Base-by-base conservation (phyloP, 2,888 invertebrate genomes). In the Bellardia bayeri region DNA sequence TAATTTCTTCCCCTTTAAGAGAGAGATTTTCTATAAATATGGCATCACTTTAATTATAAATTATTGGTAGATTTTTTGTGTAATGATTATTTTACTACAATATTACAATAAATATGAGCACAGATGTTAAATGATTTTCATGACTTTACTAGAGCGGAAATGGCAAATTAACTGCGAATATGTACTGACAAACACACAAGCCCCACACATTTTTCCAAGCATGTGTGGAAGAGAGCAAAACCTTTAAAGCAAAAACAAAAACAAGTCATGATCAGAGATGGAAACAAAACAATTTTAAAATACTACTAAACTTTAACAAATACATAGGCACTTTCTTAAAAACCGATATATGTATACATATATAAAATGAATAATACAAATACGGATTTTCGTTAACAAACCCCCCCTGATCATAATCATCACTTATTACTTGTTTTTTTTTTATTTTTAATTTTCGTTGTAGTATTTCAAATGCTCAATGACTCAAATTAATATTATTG, bases 101-200 rank as follows among this genome's bases (percentile, higher is more conserved):
- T 69, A 68, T 80, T 69, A 75, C 69, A 81, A 76, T 69, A 76
- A 76, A 81, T 81, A 85, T 75, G 61, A 83, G 58, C 81, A 76
- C 86, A 87, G 71, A 87, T 87, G 86, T 80, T 83, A 83, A 87
- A 87, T 72, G 83, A 87, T 87, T 87, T 87, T 76, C 80, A 85
- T 79, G 81, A 85, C 82, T 85, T 88, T 83, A 84, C 81, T 84
- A 74, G 86, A 88, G 79, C 88, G 88, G 88, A 88, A 88, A 86
- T 88, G 75, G 81, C 86, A 84, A 86, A 88, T 88, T 88, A 88
- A 86, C 86, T 75, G 45, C 13, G 64, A 58, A 71, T 30, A n/a
- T n/a, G n/a, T n/a, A 51, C 9, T 14, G 0, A 42, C 40, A 33
- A 9, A 61, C 58, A 58, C 13, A 13, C 11, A 30, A 3, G 33